phyloP scores from a whole-genome alignment of 2,888 invertebrate genomes.

The Nemotelus nigrinus region DNA sequence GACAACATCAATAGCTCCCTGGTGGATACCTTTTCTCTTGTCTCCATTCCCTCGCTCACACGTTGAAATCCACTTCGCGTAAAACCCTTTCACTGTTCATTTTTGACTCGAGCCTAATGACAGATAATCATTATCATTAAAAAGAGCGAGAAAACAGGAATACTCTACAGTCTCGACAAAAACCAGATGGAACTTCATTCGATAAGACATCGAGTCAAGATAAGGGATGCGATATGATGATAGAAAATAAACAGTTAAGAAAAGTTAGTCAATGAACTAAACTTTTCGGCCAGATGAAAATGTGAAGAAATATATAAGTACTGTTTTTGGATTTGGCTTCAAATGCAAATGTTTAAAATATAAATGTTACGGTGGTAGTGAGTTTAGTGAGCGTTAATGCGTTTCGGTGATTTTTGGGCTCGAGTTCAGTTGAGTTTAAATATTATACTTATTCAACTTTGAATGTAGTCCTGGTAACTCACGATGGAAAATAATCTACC shows the following conservation, averaged over 20 bases:
- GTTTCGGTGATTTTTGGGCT: background rate
- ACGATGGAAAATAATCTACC: background rate
- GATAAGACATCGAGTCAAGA: background rate
- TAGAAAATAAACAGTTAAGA: slow-evolving; percentile 12
- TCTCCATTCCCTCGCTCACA: background rate
- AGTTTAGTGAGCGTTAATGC: background rate
- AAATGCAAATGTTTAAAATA: no score
- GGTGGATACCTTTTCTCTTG: background rate
- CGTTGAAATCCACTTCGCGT: background rate
- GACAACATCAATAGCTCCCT: slow-evolving; percentile 4
- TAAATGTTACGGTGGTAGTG: no score
- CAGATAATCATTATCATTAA: slow-evolving; percentile 51
- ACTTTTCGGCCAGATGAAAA: slow-evolving; percentile 35
- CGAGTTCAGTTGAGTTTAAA: no score
- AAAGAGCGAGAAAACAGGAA: slow-evolving; percentile 44
- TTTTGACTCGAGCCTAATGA: slow-evolving; percentile 46
- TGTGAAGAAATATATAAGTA: no score
- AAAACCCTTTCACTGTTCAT: slow-evolving; percentile 41
- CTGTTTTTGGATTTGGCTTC: no score
- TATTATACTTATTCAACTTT: no score
- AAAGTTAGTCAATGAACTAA: slow-evolving; percentile 50
- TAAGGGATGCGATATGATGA: slow-evolving; percentile 14
- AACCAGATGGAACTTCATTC: slow-evolving; percentile 45
- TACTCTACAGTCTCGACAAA: background rate
- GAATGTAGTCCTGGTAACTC: no score